Base-by-base conservation (phyloP, 2,113 vertebrate genomes). In the Castor canadensis region DNA sequence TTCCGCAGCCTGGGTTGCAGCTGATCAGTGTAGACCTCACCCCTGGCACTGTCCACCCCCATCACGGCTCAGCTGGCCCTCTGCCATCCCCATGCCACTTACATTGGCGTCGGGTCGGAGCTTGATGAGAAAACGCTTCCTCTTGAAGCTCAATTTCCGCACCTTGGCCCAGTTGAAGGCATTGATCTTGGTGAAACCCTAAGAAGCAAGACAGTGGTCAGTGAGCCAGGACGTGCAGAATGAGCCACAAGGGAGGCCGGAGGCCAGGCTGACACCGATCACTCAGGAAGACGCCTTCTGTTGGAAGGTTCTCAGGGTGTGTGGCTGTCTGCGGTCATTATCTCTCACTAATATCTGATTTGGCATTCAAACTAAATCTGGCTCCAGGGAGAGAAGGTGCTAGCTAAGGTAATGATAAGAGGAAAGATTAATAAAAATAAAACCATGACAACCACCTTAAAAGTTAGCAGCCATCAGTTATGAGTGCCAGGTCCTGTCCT, bases 131-230 rank as follows among this genome's bases (percentile, higher is more conserved):
- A 99, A 99, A 58, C 99, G 99, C 92, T 99, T 99, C 95, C 99
- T 99, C 98, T 99, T 99, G 98, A 99, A 99, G 98, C 99, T 99
- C 98, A 99, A 98, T 97, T 99, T 99, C 80, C 99, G 99, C 92
- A 99, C 99, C 98, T 99, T 99, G 80, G 99, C 99, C 99, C 99
- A 99, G 98, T 99, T 99, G 98, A 99, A 99, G 97, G 99, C 99
- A 94, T 99, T 99, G 97, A 99, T 99, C 98, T 99, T 99, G 6
- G 99, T 99, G 97, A 99, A 99, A 97, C 99, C 99, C 99, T 99
- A 90, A 90, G 73, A 91, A 45, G 54, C 52, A 66, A 82, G 43
- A 91, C 45, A 79, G 35, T 6, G n/a, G 71, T 47, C 4, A 0
- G 17, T 97, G 83, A 94, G 89, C 54, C 1, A 28, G 26, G 28